Conservation (phyloP, 2,113 vertebrate species). For the Trematocara unimaculatum region DNA sequence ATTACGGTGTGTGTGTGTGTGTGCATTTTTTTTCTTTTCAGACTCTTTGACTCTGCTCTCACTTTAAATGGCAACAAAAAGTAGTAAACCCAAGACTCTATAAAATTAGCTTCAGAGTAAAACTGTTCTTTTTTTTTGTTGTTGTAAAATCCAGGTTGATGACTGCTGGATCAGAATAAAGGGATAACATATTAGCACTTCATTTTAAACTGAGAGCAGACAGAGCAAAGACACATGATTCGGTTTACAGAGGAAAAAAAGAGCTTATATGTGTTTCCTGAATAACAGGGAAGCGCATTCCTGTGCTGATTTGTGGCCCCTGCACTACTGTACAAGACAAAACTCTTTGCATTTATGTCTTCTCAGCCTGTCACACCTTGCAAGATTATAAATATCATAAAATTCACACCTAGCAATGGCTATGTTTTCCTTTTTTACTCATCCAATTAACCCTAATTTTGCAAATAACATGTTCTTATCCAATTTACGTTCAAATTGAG, state of each 20-base stretch:
- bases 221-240: constrained; percentile 19
- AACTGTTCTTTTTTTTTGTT: not conserved
- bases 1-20: not conserved
- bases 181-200: constrained; percentile 24
- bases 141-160: constrained; percentile 23
- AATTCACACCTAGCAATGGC: not conserved
- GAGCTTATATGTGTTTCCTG: constrained; percentile 4
- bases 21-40: constrained; percentile 8
- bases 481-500: not conserved
- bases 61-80: constrained; percentile 12
- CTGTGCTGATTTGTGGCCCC: constrained; percentile 45
- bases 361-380: not conserved
- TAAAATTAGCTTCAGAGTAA: not conserved
- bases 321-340: not conserved
- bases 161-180: not conserved
- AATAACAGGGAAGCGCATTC: constrained; percentile 48
- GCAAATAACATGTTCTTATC: not conserved
- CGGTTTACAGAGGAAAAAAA: not conserved
- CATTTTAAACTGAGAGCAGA: constrained; percentile 25
- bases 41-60: not conserved
- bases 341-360: not conserved
- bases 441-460: not conserved
- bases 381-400: not conserved
- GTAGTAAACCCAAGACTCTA: constrained; percentile 6
- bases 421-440: not conserved